Percentiles rank a stretch among this genome's conserved stretches.
Evolutionary conservation across 2,888 invertebrate genomes (phyloP).

Genomic region (Thyatira batis): DNA sequence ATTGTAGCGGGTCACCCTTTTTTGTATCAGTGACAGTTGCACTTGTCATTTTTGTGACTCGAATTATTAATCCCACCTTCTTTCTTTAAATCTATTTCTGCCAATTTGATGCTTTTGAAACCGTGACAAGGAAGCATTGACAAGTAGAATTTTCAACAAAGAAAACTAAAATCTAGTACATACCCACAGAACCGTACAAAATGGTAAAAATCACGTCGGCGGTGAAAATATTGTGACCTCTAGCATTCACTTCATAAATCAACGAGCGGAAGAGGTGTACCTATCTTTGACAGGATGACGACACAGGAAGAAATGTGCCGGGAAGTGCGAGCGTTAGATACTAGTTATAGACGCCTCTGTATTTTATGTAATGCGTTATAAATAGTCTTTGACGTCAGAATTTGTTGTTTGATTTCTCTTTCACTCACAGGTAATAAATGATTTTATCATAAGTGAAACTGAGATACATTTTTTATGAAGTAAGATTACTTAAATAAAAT

Average conservation of each 20-base stretch:
- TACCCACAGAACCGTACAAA: not conserved
- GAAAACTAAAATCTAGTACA: not conserved
- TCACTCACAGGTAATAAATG: not conserved
- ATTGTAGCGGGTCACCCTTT: too few relatives aligned
- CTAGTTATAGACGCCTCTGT: not conserved
- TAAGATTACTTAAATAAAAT: too few relatives aligned
- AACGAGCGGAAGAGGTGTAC: slow-evolving; percentile 15
- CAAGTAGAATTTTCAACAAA: too few relatives aligned
- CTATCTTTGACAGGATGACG: slow-evolving; percentile 11
- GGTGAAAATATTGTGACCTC: slow-evolving; percentile 3
- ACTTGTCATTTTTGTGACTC: too few relatives aligned
- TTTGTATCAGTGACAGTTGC: too few relatives aligned
- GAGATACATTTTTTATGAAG: too few relatives aligned
- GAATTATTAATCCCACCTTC: too few relatives aligned
- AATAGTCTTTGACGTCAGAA: not conserved
- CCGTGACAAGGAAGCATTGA: too few relatives aligned
- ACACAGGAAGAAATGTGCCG: slow-evolving; percentile 4
- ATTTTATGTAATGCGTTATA: not conserved
- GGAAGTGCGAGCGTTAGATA: not conserved
- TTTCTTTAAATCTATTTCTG: too few relatives aligned
- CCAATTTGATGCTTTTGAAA: too few relatives aligned
- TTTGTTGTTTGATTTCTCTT: not conserved
- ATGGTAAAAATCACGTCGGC: slow-evolving; percentile 6
- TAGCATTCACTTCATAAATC: slow-evolving; percentile 15
- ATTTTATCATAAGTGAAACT: too few relatives aligned